These are phyloP conservation scores for Ophioninae sp. DNA, from an alignment of 2,888 invertebrate species.

Conservation along the genomic window DNA sequence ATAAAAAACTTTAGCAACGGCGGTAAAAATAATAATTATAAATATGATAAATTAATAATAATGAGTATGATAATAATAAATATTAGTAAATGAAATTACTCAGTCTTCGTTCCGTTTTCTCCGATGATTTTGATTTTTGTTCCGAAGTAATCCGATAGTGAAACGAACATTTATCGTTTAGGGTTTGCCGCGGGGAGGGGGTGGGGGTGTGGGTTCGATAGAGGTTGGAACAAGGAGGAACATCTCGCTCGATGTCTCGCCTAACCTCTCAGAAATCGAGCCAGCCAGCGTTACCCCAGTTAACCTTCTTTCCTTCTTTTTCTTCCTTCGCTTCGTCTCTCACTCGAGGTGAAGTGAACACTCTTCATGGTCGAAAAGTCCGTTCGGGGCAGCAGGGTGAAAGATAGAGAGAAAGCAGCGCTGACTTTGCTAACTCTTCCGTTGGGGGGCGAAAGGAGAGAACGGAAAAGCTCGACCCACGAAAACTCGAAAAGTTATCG, in stretches of 20 bases:
- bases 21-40: too few relatives aligned
- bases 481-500: constrained; percentile 48
- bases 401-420: background rate
- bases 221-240: background rate
- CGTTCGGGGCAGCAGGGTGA: background rate
- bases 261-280: background rate
- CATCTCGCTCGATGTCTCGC: background rate
- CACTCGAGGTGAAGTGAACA: constrained; percentile 14
- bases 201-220: too few relatives aligned
- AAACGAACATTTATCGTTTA: background rate
- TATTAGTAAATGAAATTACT: too few relatives aligned
- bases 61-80: too few relatives aligned
- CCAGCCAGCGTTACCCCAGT: constrained; percentile 3
- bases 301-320: constrained; percentile 9
- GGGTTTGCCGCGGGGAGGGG: background rate
- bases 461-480: background rate
- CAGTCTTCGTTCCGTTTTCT: too few relatives aligned
- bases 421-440: constrained; percentile 16
- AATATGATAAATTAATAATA: too few relatives aligned
- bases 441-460: constrained; percentile 8
- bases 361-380: constrained; percentile 22
- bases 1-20: too few relatives aligned
- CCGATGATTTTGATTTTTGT: too few relatives aligned
- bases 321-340: constrained; percentile 5
- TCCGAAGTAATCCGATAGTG: too few relatives aligned